Evolutionary conservation across 2,113 vertebrate species (phyloP).

Genomic region (Aepyceros melampus): DNA sequence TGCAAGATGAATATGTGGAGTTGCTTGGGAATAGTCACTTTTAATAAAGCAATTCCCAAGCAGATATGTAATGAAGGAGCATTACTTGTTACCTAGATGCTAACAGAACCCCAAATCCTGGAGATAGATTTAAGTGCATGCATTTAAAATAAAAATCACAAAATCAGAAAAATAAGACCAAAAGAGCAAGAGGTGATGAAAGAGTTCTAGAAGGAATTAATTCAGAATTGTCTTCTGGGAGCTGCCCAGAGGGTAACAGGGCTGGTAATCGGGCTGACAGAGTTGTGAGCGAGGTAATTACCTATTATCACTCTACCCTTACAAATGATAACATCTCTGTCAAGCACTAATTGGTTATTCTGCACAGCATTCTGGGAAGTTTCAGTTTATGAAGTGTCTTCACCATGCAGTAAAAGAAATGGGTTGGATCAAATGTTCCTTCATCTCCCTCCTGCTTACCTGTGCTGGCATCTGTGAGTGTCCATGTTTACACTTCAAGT

Average conservation of each 20-base stretch:
- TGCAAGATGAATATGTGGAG: neutral
- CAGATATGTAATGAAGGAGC: neutral
- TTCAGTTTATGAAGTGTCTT: neutral
- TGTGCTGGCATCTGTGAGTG: neutral
- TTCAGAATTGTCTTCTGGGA: neutral
- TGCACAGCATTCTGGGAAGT: neutral
- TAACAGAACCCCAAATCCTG: neutral
- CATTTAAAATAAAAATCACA: conserved; percentile 25
- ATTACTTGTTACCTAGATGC: neutral
- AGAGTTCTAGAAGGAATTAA: neutral
- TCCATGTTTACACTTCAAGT: neutral
- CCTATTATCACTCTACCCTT: neutral
- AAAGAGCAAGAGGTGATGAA: neutral
- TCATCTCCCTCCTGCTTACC: neutral
- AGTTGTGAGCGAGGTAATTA: neutral
- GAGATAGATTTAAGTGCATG: neutral
- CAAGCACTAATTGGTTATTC: neutral
- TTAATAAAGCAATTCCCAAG: conserved; percentile 13
- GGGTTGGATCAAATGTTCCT: neutral
- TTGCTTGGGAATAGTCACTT: neutral
- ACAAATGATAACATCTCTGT: neutral
- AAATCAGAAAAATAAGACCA: conserved; percentile 1
- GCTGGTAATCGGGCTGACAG: neutral
- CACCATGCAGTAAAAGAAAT: neutral
- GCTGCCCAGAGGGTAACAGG: neutral